Evolutionary conservation across 2,797 vertebrate genomes (phyloP), one percentile per base, ranked within the genome.

Genomic region (Capromys pilorides): DNA sequence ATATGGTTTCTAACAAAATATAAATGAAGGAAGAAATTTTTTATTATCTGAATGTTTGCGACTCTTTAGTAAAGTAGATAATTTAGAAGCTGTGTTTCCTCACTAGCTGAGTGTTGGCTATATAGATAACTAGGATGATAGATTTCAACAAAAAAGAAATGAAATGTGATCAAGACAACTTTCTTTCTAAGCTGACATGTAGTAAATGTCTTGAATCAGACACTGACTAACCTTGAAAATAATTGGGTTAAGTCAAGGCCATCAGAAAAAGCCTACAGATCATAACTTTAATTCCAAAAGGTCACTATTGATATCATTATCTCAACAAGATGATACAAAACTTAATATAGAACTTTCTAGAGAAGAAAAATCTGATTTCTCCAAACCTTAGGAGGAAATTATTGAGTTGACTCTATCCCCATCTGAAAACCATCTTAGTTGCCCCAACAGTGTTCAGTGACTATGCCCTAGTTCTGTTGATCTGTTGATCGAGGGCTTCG

Each of bases 111-210:
- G 12, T 79, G 69, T 71, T 84, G 41, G 21, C 26, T 73, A n/a
- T 89, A 33, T n/a, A 57, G 85, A 41, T 94, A 33, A 71, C 77
- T 84, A 45, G 41, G n/a, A 26, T 62, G 45, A 71, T 90, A 90
- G 79, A 88, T 89, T 92, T 95, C 24, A 64, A 80, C 11, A 28
- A 75, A 26, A 51, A 69, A 49, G 22, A 57, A 73, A 69, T 18
- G 10, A 91, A 86, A 41, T 31, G 80, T 41, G 61, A 64, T 81
- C 28, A 69, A 90, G 59, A 94, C 86, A 33, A 16, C 24, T 96
- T 92, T 59, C 45, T 81, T 97, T 92, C 59, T 91, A 62, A 93
- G 69, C 21, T 93, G 64, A 45, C 19, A 78, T 94, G 96, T 88
- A 89, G 41, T n/a, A 88, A 90, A 95, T 73, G 54, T 94, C 77